A percentile compares a stretch with the other conserved stretches of the same genome.
These are phyloP conservation scores for Sturnira hondurensis DNA, from an alignment of 2,113 vertebrate species.

Conservation along the genomic window DNA sequence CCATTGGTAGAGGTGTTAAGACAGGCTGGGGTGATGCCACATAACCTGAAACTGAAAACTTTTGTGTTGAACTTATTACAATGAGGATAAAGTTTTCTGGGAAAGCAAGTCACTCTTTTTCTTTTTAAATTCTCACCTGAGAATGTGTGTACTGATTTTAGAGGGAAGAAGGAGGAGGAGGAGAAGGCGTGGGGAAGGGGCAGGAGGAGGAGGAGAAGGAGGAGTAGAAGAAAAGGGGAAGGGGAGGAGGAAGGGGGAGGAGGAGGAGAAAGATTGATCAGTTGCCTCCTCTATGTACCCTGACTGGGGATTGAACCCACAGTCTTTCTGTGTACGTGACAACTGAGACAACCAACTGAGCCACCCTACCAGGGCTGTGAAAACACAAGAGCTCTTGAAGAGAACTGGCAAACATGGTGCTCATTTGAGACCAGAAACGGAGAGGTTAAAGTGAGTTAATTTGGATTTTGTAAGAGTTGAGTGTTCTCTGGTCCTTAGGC, in stretches of 20 bases:
- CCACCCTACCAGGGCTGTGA: no score
- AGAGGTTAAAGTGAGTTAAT: neutral
- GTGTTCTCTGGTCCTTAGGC: neutral
- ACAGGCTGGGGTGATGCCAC: neutral
- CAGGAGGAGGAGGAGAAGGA: no score
- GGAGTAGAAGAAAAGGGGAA: no score
- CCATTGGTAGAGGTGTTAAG: neutral
- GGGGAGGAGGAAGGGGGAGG: no score
- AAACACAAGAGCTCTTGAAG: neutral
- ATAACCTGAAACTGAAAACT: neutral
- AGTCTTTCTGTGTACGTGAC: no score
- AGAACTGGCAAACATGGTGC: neutral
- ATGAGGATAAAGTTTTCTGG: neutral
- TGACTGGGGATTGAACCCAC: no score
- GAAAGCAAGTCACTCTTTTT: neutral
- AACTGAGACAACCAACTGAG: no score
- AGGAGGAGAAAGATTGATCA: no score
- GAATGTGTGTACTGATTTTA: no score
- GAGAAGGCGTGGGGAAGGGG: accelerated
- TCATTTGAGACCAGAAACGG: neutral
- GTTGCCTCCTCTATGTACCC: no score
- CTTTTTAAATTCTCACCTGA: no score
- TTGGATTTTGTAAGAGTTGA: neutral
- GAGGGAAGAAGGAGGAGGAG: no score
- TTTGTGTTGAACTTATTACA: neutral